Percentiles rank a stretch among this genome's conserved stretches.
Evolutionary conservation across 1,140 invertebrate species (phyloP).

Genomic region (Sinonovacula constricta): DNA sequence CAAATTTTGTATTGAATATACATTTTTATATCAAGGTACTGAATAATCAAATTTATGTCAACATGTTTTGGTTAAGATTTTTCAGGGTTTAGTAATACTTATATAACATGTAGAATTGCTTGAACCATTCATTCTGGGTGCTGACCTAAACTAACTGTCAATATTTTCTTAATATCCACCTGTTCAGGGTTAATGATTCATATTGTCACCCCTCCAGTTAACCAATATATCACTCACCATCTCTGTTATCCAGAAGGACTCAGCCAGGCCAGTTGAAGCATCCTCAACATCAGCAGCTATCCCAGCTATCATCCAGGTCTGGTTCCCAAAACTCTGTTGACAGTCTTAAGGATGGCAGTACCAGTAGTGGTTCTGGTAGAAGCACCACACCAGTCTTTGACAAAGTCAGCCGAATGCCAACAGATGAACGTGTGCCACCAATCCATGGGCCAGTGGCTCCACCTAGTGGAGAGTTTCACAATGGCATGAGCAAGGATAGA

Average conservation of each 20-base stretch:
- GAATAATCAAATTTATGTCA: too few species aligned
- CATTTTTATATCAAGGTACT: too few species aligned
- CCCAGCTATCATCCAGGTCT: slow-evolving; percentile 31
- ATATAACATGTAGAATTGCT: too few species aligned
- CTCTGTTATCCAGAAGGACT: neutral
- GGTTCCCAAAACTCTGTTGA: slow-evolving; percentile 44
- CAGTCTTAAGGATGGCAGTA: slow-evolving; percentile 23
- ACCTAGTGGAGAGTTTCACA: slow-evolving; percentile 18
- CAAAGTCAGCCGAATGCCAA: slow-evolving; percentile 33
- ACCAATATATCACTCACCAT: too few species aligned
- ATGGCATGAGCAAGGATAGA: slow-evolving; percentile 7
- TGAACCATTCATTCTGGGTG: too few species aligned
- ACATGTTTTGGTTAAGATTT: too few species aligned
- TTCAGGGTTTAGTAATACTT: too few species aligned
- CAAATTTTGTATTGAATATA: too few species aligned
- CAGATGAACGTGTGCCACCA: slow-evolving; percentile 41
- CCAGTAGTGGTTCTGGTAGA: slow-evolving; percentile 27
- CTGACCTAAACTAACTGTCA: too few species aligned
- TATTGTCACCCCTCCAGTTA: too few species aligned
- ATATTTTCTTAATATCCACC: too few species aligned
- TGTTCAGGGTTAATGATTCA: too few species aligned
- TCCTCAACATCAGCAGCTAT: neutral
- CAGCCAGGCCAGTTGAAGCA: slow-evolving; percentile 19
- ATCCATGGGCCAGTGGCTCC: slow-evolving; percentile 30
- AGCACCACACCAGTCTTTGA: slow-evolving; percentile 46